Evolutionary conservation across 2,888 invertebrate species (phyloP).

Genomic region (Xanthia icteritia): DNA sequence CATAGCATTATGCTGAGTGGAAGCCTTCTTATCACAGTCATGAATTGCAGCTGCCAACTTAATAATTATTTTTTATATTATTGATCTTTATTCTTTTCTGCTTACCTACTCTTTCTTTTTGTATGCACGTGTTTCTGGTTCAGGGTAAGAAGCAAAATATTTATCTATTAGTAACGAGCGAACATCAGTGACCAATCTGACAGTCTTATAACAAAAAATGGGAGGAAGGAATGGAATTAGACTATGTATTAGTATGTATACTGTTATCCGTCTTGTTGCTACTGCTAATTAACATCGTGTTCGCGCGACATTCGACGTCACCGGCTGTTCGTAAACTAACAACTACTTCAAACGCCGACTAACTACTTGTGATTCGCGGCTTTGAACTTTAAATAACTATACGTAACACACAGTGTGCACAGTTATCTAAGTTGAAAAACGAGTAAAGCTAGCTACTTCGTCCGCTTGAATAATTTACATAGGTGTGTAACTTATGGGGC

Average conservation of each 20-base stretch:
- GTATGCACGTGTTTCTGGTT: too few relatives aligned
- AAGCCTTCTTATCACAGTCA: too few relatives aligned
- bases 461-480: slow-evolving; percentile 31
- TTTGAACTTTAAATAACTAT: slow-evolving; percentile 50
- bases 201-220: too few relatives aligned
- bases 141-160: too few relatives aligned
- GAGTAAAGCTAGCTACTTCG: slow-evolving; percentile 32
- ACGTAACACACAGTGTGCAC: slow-evolving; percentile 12
- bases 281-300: slow-evolving; percentile 50
- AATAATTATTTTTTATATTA: too few relatives aligned
- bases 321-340: slow-evolving; percentile 48
- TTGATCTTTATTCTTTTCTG: too few relatives aligned
- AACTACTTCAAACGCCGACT: slow-evolving; percentile 50
- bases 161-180: too few relatives aligned
- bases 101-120: too few relatives aligned
- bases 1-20: too few relatives aligned
- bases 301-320: slow-evolving; percentile 39
- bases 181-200: too few relatives aligned
- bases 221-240: neutral
- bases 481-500: slow-evolving; percentile 42
- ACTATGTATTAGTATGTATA: slow-evolving; percentile 21
- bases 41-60: too few relatives aligned
- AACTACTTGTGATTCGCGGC: slow-evolving; percentile 48
- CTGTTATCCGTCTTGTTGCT: slow-evolving; percentile 35
- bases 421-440: slow-evolving; percentile 33